Evolutionary conservation across 2,113 vertebrate genomes (phyloP), one percentile per base, ranked within the genome.

Genomic region (Elgaria multicarinata): DNA sequence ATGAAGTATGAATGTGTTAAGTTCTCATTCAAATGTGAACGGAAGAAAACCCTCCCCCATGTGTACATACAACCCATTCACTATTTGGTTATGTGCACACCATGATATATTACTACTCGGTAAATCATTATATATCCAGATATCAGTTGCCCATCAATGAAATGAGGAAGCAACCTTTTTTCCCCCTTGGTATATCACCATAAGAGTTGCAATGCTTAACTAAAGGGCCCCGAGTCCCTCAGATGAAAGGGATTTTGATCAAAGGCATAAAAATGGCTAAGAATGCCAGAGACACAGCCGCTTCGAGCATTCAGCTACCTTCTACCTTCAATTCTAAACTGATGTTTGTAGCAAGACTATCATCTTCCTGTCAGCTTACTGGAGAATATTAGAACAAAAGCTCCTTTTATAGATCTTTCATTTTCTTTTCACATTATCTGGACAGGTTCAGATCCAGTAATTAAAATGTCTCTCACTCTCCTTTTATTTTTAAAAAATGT

Each of bases 241-340:
- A 78, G 44, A 79, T 85, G 74, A 85, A 90, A 89, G 58, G 72
- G 20, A 69, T 33, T 84, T 33, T 71, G 83, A 78, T 79, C 88
- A 90, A 80, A 78, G 75, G 26, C 62, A 71, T 26, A 67, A 84
- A 87, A 78, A 71, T 71, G 74, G 82, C 75, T 85, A 31, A 85
- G 36, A 20, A 85, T 36, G 71, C 82, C 31, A 16, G 44, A 85
- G 26, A 36, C 5, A 2, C 3, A 33, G n/a, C 33, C 24, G 24
- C 8, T 89, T 42, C 42, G 39, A 39, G 22, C 46, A 39, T 53
- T 69, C 76, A 53, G 76, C 14, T 46, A n/a, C 3, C 42, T n/a
- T 66, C 44, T 22, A 58, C 39, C 28, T 55, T 77, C 74, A 53
- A 26, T 67, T 85, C 74, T 42, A 58, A 55, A 79, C 10, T 42